phyloP scores from a whole-genome alignment of 2,797 vertebrate genomes.

The Eidolon dupreanum region DNA sequence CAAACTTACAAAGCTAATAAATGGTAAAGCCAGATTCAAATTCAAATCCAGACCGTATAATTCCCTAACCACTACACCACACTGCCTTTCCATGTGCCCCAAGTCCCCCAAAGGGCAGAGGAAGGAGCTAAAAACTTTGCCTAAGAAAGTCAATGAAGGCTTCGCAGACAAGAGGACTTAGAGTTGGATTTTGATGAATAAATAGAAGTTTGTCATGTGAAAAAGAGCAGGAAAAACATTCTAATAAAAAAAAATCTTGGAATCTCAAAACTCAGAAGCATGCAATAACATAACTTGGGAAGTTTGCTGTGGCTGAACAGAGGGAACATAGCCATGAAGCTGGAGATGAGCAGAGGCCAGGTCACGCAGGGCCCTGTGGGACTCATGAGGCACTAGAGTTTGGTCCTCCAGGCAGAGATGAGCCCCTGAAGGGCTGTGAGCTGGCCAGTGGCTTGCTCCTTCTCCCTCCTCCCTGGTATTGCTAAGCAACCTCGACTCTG shows the following conservation, averaged over 20 bases:
- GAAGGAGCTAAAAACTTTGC: neutral
- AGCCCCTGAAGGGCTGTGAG: neutral
- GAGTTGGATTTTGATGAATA: constrained; percentile 31
- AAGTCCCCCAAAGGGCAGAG: neutral
- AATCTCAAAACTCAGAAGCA: neutral
- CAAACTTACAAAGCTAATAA: neutral
- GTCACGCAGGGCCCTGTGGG: neutral
- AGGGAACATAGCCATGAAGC: neutral
- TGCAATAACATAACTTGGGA: neutral
- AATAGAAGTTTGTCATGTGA: neutral
- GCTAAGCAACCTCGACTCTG: neutral
- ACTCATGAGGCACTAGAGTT: neutral
- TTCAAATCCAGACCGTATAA: neutral
- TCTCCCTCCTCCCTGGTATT: neutral
- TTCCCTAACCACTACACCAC: neutral
- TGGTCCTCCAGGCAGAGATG: neutral
- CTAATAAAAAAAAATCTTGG: neutral
- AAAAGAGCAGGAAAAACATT: neutral
- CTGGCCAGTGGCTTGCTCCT: neutral
- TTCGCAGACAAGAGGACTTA: neutral
- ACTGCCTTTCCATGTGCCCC: neutral
- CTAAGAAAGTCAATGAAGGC: constrained; percentile 19
- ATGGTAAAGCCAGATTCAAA: neutral
- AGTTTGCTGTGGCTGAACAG: neutral
- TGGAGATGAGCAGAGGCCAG: neutral